Evolutionary conservation across 2,888 invertebrate species (phyloP).

Genomic region (Bruchidius siliquastri): DNA sequence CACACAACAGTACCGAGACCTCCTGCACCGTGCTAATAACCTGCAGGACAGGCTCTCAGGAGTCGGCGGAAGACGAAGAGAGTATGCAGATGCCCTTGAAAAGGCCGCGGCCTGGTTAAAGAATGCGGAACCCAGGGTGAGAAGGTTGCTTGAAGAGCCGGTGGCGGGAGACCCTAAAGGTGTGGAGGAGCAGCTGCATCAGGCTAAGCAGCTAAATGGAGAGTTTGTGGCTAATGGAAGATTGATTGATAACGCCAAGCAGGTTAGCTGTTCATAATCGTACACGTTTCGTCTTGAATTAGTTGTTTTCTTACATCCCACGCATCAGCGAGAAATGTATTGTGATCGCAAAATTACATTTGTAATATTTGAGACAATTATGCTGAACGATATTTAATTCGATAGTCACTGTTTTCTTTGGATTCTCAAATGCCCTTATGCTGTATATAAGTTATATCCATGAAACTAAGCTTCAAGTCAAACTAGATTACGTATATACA

Average conservation of each 20-base stretch:
- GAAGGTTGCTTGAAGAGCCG: conserved; percentile 72
- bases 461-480: too few relatives aligned
- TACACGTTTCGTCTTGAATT: too few relatives aligned
- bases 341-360: too few relatives aligned
- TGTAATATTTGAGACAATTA: too few relatives aligned
- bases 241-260: conserved; percentile 78
- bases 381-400: too few relatives aligned
- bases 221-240: conserved; percentile 84
- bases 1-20: conserved; percentile 74
- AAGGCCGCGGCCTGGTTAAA: conserved; percentile 75
- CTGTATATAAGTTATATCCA: too few relatives aligned
- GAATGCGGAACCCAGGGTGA: conserved; percentile 72
- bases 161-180: conserved; percentile 82
- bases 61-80: conserved; percentile 70
- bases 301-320: too few relatives aligned
- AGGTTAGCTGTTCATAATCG: conserved; percentile 46
- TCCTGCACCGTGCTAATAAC: conserved; percentile 75
- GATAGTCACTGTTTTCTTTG: too few relatives aligned
- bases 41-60: conserved; percentile 78
- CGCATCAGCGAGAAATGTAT: too few relatives aligned
- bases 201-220: conserved; percentile 77
- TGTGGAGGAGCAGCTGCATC: conserved; percentile 80
- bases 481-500: too few relatives aligned
- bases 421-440: too few relatives aligned
- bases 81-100: conserved; percentile 79